Percentiles rank a stretch among this genome's conserved stretches.
Evolutionary conservation across 2,888 invertebrate genomes (phyloP).

Genomic region (Rhopalosiphum nymphaeae): DNA sequence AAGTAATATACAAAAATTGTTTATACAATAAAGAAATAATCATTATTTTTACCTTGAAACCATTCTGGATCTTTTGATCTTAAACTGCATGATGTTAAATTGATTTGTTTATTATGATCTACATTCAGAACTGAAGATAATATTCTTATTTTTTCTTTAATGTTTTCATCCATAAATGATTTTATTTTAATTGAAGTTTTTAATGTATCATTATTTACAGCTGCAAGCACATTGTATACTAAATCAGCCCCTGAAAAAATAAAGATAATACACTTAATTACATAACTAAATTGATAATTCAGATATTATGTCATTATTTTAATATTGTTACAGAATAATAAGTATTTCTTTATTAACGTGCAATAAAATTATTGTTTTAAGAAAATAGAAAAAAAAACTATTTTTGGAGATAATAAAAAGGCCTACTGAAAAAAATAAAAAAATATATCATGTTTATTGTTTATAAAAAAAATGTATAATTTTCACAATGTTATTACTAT

Average conservation of each 20-base stretch:
- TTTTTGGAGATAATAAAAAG: background rate
- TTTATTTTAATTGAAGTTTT: constrained; percentile 80
- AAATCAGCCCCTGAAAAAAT: constrained; percentile 77
- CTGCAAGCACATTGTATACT: constrained; percentile 79
- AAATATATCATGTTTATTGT: background rate
- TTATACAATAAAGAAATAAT: background rate
- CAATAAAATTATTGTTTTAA: background rate
- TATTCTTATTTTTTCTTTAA: constrained; percentile 74
- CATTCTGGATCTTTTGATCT: constrained; percentile 81
- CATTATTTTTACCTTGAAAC: constrained; percentile 77
- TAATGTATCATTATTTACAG: constrained; percentile 78
- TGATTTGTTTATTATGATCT: background rate
- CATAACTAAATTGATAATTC: background rate
- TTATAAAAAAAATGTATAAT: background rate
- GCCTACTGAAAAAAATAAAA: background rate
- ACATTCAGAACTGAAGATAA: constrained; percentile 71
- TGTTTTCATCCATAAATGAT: constrained; percentile 81
- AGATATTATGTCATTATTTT: background rate
- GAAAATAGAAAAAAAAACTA: background rate
- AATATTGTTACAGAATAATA: background rate
- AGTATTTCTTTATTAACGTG: background rate
- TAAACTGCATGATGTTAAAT: constrained; percentile 67
- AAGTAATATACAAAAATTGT: background rate
- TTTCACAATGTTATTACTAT: background rate
- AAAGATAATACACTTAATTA: background rate